phyloP scores from a whole-genome alignment of 2,888 invertebrate genomes.

The Ectemnius cavifrons region DNA sequence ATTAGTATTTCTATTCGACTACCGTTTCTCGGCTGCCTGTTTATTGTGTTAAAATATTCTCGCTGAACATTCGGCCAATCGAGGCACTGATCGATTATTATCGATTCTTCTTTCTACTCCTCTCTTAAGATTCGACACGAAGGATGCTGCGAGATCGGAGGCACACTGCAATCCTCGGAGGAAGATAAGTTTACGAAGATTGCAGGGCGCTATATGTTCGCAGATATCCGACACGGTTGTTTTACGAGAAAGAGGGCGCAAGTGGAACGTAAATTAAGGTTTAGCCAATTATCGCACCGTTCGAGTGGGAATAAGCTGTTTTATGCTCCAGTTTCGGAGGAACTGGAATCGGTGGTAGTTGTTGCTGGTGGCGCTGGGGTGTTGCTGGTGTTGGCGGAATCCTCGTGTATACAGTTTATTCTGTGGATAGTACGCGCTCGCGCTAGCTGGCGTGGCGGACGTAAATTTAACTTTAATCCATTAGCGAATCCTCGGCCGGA shows the following conservation, averaged over 20 bases:
- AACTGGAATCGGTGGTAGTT: background rate
- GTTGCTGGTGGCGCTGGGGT: background rate
- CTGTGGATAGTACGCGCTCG: background rate
- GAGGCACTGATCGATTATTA: no score
- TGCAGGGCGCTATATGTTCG: background rate
- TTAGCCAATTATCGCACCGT: conserved; percentile 10
- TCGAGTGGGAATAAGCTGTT: no score
- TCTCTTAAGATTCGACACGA: no score
- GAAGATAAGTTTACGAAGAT: background rate
- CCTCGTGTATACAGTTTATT: conserved; percentile 30
- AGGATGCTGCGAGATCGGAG: background rate
- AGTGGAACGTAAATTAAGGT: conserved; percentile 22
- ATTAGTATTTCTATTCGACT: no score
- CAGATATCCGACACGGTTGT: background rate
- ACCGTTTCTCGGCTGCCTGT: conserved; percentile 4
- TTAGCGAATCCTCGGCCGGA: conserved; percentile 19
- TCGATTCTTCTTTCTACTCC: no score
- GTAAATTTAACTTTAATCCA: conserved; percentile 37
- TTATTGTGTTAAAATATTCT: background rate
- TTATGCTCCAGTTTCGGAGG: no score
- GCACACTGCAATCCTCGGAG: background rate
- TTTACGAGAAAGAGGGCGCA: background rate
- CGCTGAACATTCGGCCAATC: background rate
- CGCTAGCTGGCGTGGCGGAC: conserved; percentile 6
- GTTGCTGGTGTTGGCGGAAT: background rate